phyloP scores from a whole-genome alignment of 2,113 vertebrate species.

The Pandion haliaetus region DNA sequence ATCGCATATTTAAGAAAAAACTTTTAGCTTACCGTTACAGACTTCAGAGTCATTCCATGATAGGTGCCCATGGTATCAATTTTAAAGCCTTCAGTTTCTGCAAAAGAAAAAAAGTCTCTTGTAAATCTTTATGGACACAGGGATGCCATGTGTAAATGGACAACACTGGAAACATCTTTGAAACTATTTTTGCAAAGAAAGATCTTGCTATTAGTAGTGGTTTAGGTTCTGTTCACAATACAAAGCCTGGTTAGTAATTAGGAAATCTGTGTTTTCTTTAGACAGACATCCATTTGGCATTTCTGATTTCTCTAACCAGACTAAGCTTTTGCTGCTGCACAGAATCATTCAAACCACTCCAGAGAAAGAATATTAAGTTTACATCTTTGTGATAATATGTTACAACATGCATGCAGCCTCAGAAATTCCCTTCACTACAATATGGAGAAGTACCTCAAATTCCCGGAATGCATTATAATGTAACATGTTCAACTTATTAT shows the following conservation, averaged over 20 bases:
- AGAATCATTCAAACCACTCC: neutral
- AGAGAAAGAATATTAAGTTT: neutral
- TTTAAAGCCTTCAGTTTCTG: slow-evolving; percentile 99
- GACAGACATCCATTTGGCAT: neutral
- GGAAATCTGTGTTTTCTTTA: neutral
- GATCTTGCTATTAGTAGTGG: neutral
- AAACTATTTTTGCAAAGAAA: neutral
- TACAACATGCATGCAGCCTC: neutral
- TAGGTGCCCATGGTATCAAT: slow-evolving; percentile 99
- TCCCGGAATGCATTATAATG: neutral
- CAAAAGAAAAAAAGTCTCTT: neutral
- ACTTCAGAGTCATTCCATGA: slow-evolving; percentile 98
- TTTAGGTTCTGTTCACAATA: neutral
- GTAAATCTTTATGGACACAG: neutral
- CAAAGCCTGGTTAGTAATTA: neutral
- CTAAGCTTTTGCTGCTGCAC: neutral
- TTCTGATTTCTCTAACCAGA: neutral
- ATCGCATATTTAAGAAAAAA: neutral
- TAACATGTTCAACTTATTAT: neutral
- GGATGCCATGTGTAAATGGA: neutral
- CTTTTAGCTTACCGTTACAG: slow-evolving; percentile 91
- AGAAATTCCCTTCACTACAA: neutral
- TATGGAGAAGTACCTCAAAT: neutral
- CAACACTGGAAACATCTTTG: neutral
- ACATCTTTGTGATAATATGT: neutral